Conservation (phyloP, 2,797 vertebrate species). For the Mormyrus proboscirostris region DNA sequence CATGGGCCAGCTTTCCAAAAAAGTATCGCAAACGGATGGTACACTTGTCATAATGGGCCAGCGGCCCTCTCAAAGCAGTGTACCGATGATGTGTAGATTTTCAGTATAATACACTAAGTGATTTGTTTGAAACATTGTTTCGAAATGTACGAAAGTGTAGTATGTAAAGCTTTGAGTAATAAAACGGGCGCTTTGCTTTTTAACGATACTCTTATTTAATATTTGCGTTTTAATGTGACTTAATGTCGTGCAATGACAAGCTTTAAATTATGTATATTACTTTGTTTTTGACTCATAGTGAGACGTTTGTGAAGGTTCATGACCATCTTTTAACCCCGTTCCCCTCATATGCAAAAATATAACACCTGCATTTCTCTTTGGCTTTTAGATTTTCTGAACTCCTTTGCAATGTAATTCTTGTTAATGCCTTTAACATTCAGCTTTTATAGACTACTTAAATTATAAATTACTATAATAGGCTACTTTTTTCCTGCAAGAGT, state of each 20-base stretch:
- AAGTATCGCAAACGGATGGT: slow-evolving; percentile 68
- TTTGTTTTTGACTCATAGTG: slow-evolving; percentile 35
- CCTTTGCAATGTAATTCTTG: not conserved
- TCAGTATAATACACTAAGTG: slow-evolving; percentile 34
- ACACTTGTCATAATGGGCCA: slow-evolving; percentile 66
- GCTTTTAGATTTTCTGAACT: not conserved
- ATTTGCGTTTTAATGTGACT: slow-evolving; percentile 2
- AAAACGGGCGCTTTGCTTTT: not conserved
- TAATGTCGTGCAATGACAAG: slow-evolving; percentile 37
- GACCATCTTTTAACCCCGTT: slow-evolving; percentile 15
- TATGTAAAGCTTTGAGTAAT: not conserved
- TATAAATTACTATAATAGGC: not conserved
- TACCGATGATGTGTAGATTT: slow-evolving; percentile 52
- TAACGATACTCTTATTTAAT: not conserved
- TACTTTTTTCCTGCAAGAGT: not conserved
- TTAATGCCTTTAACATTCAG: not conserved
- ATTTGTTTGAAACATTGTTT: not conserved
- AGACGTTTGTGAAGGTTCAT: slow-evolving; percentile 26
- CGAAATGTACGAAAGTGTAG: not conserved
- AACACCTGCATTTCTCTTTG: not conserved
- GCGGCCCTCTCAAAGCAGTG: slow-evolving; percentile 63
- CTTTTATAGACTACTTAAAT: not conserved
- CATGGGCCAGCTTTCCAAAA: slow-evolving; percentile 61
- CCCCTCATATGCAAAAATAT: not conserved
- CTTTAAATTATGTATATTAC: slow-evolving; percentile 44